Evolutionary conservation across 2,797 vertebrate genomes (phyloP), one percentile per base, ranked within the genome.

Genomic region (Chromobotia macracanthus): DNA sequence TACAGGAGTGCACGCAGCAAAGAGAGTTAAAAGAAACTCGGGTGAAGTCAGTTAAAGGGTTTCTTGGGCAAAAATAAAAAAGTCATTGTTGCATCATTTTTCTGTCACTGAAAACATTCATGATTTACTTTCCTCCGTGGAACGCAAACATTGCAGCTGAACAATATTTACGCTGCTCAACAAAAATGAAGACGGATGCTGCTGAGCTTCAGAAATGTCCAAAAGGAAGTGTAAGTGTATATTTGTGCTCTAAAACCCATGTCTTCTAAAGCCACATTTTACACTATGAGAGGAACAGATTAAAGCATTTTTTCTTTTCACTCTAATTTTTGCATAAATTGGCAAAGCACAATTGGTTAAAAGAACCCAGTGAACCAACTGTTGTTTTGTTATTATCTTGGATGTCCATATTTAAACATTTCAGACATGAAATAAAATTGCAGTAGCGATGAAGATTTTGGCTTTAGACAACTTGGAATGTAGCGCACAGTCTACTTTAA

Each of bases 1-100:
- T 76, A 84, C 3, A 75, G 23, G 58, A 50, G 60, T 3, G n/a
- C 31, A 79, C 64, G 70, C 53, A 61, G 56, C 15, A 61, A 65
- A 75, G n/a, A 53, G 23, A 64, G 5, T 11, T 38, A 21, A 16
- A 44, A 61, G 9, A 46, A 50, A 50, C 18, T 69, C 18, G 15
- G 23, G 13, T n/a, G n/a, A 35, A 48, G 38, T 15, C 25, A 2
- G 35, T 55, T 75, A 64, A 75, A 53, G 11, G 48, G 10, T 12
- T 44, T 68, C 15, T n/a, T 28, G 58, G 55, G 11, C 50, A 12
- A 50, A 67, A 56, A 76, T 56, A 44, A 0, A 1, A 0, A 19
- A 31, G 15, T 61, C 2, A 2, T 12, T 13, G 21, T 77, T 77
- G 60, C 69, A n/a, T 50, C 7, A 55, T 55, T 55, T 1, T 21